Evolutionary conservation across 2,113 vertebrate species (phyloP).

Genomic region (Gavia stellata): DNA sequence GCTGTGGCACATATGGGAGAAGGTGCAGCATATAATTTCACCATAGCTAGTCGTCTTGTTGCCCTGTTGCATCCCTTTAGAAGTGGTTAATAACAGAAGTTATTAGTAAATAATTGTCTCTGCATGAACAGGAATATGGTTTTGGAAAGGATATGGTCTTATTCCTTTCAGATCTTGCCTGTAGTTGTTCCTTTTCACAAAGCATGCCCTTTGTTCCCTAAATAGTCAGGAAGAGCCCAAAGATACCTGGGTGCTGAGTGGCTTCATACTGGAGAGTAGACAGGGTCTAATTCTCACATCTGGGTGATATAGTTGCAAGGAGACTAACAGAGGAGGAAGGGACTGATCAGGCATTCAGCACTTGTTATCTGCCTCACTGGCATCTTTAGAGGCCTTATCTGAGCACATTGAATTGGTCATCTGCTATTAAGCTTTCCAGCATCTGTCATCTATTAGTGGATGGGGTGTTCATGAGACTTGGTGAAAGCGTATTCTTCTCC

Average conservation of each 20-base stretch:
- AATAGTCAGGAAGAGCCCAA: neutral
- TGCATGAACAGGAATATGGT: neutral
- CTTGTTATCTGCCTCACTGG: neutral
- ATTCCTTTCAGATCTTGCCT: neutral
- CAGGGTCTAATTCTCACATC: neutral
- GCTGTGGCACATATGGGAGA: neutral
- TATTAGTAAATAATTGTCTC: neutral
- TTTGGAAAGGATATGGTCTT: neutral
- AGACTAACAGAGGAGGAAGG: neutral
- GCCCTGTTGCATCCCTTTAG: neutral
- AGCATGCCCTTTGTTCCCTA: neutral
- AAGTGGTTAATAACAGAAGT: neutral
- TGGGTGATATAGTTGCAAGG: neutral
- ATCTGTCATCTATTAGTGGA: slow-evolving; percentile 27
- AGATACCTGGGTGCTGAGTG: neutral
- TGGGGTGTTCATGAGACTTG: neutral
- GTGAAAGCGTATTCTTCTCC: neutral
- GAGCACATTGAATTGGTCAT: neutral
- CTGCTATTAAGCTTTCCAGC: slow-evolving; percentile 32
- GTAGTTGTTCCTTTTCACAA: neutral
- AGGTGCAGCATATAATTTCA: neutral
- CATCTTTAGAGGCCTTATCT: slow-evolving; percentile 44
- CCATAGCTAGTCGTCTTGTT: neutral
- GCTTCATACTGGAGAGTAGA: neutral
- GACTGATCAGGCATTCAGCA: slow-evolving; percentile 25